These are phyloP conservation scores for Drosophila mulleri DNA, from an alignment of 2,888 invertebrate genomes.

Conservation along the genomic window DNA sequence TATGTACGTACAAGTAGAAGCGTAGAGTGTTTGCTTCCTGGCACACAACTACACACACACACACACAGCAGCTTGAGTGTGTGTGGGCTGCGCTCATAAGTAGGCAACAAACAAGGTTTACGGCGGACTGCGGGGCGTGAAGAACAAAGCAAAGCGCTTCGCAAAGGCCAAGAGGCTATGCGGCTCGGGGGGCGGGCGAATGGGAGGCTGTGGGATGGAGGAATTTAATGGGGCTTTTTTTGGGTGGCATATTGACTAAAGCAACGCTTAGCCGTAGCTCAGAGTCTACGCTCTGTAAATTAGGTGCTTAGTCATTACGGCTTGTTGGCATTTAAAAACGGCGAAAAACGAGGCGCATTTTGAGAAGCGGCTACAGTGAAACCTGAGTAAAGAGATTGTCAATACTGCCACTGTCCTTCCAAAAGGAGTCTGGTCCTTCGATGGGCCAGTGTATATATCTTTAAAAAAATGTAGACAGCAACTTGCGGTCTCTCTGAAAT, in stretches of 20 bases:
- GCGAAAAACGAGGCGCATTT: constrained; percentile 12
- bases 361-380: constrained; percentile 9
- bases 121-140: constrained; percentile 35
- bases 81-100: constrained; percentile 51
- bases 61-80: constrained; percentile 61
- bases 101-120: constrained; percentile 47
- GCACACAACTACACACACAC: constrained; percentile 46
- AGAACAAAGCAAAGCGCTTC: constrained; percentile 70
- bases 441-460: too few relatives aligned
- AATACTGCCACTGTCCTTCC: too few relatives aligned
- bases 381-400: neutral
- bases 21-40: constrained; percentile 75
- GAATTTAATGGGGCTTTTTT: constrained; percentile 16
- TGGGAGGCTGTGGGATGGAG: neutral
- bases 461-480: too few relatives aligned
- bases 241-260: constrained; percentile 44
- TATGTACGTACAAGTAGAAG: constrained; percentile 47
- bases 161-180: constrained; percentile 21
- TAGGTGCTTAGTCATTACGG: constrained; percentile 62
- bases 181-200: neutral
- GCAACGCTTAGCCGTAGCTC: constrained; percentile 29
- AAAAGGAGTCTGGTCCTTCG: too few relatives aligned
- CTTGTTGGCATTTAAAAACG: constrained; percentile 42
- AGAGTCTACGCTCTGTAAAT: constrained; percentile 43
- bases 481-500: too few relatives aligned